Base-by-base conservation (phyloP, 2,113 vertebrate genomes). In the Ageneiosus marmoratus region DNA sequence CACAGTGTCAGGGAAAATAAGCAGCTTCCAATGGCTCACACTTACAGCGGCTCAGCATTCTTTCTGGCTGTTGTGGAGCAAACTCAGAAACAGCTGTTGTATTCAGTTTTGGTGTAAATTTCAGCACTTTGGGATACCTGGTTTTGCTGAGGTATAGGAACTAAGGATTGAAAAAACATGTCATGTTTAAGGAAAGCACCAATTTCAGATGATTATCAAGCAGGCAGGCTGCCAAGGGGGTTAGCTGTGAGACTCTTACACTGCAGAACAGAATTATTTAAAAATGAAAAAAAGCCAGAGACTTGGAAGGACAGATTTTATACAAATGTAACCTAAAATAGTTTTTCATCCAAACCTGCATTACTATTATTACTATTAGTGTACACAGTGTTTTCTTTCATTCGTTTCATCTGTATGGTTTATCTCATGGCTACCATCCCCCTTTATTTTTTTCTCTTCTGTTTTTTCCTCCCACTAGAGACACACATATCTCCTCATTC, bases 1-100 rank as follows among this genome's bases (percentile, higher is more conserved):
- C 62, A 81, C 32, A 78, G 72, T 62, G 62, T 77, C 60, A 84
- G 62, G 67, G 81, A 74, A 83, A 83, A 37, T 58, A 60, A 83
- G 53, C 24, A 48, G 50, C 41, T 41, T 46, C 63, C 55, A 56
- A 53, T 6, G 27, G 12, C 73, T 48, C 27, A 46, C 22, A 11
- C 51, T 79, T 72, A 50, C 83, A 62, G 24, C 5, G 44, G 67
- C 37, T 72, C 53, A 84, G 75, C 53, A 60, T 53, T 72, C 37
- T 84, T 78, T 50, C 76, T 73, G 34, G 22, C 41, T 79, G 67
- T 60, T 63, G 44, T 73, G 55, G 32, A 37, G 70, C 41, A 82
- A 63, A 62, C 32, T 37, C 18, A 67, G 34, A 70, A 67, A 76
- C 48, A 69, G 62, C 50, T 56, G 62, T 67, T 46, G 10, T 10